Conservation (phyloP, 2,113 vertebrate species). For the Porphyrio hochstetteri region DNA sequence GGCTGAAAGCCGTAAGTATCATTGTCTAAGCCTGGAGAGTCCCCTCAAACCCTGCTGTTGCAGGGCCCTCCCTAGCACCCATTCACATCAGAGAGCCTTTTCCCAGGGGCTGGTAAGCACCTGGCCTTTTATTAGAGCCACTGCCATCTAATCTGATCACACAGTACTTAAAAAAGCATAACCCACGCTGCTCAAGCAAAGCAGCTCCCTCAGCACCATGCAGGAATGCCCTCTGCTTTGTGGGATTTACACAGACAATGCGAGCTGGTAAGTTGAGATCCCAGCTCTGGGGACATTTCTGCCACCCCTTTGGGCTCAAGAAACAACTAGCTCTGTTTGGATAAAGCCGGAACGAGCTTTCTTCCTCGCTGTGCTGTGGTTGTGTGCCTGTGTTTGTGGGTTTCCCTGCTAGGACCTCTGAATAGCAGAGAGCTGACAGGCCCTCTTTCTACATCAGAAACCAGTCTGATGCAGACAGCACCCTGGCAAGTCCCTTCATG, state of each 20-base stretch:
- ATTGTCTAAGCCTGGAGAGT: background rate
- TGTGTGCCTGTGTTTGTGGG: background rate
- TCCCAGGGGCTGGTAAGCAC: background rate
- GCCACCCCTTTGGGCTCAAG: background rate
- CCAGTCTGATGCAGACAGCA: background rate
- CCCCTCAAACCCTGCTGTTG: background rate
- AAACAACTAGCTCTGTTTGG: background rate
- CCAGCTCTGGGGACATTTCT: fast-evolving
- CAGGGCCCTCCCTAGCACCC: background rate
- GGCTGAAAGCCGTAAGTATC: background rate
- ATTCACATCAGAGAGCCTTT: background rate
- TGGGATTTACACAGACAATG: background rate
- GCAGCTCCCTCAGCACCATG: fast-evolving
- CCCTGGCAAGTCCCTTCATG: background rate
- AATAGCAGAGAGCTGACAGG: background rate
- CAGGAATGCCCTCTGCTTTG: background rate
- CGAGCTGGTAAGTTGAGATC: background rate
- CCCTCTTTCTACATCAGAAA: background rate
- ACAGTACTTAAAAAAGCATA: background rate
- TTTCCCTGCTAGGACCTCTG: background rate
- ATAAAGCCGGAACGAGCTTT: background rate
- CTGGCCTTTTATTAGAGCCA: background rate
- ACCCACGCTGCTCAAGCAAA: background rate
- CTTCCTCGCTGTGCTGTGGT: background rate
- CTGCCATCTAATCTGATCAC: background rate